Conservation (phyloP, 2,888 invertebrate species). For the Cremastobaeus sp. region DNA sequence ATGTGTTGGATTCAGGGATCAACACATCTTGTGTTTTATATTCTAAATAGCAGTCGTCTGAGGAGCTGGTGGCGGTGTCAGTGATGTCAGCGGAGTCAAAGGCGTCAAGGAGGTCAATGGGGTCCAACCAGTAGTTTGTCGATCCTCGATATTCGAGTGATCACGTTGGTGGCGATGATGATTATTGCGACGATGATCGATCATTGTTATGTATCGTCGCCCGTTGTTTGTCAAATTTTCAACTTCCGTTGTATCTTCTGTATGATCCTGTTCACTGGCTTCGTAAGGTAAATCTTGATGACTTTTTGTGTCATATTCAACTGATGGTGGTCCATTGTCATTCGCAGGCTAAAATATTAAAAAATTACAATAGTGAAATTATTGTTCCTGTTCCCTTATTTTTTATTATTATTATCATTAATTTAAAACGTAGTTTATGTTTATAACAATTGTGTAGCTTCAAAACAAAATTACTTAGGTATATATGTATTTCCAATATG, state of each 20-base stretch:
- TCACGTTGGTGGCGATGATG: slow-evolving; percentile 65
- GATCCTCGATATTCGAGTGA: slow-evolving; percentile 42
- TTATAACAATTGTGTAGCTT: too few species aligned
- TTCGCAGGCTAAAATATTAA: slow-evolving; percentile 43
- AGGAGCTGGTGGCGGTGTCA: slow-evolving; percentile 73
- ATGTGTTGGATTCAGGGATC: too few species aligned
- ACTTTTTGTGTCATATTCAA: slow-evolving; percentile 67
- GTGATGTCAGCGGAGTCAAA: slow-evolving; percentile 69
- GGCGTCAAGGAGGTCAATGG: slow-evolving; percentile 62
- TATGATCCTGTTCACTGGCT: slow-evolving; percentile 62
- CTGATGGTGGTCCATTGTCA: slow-evolving; percentile 60
- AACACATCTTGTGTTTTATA: too few species aligned
- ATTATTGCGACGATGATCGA: slow-evolving; percentile 69
- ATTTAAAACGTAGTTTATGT: too few species aligned
- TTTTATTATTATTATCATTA: too few species aligned
- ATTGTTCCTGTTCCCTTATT: not conserved
- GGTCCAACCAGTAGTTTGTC: slow-evolving; percentile 57
- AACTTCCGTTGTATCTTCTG: slow-evolving; percentile 55
- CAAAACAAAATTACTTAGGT: too few species aligned
- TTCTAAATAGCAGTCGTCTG: slow-evolving; percentile 75
- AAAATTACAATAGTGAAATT: slow-evolving; percentile 4
- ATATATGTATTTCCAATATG: too few species aligned
- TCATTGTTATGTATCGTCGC: slow-evolving; percentile 69
- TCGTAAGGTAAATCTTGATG: slow-evolving; percentile 66
- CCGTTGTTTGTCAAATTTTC: slow-evolving; percentile 65